Conservation (phyloP, 2,797 vertebrate species). For the Picus viridis region DNA sequence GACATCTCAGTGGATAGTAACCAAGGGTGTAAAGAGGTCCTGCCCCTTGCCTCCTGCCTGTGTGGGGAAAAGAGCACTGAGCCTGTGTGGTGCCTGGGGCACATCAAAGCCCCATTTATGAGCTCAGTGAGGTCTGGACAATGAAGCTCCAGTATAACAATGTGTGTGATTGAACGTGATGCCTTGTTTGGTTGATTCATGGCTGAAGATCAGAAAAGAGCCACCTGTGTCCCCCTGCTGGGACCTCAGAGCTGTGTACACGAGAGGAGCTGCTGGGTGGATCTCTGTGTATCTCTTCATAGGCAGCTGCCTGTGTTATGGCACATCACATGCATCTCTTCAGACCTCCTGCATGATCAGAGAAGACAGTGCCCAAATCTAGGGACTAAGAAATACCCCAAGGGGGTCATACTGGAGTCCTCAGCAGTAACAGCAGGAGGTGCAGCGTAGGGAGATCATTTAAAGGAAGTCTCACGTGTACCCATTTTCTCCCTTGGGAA, state of each 20-base stretch:
- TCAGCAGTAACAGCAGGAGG: not conserved
- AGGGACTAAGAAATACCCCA: not conserved
- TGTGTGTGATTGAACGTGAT: accelerated
- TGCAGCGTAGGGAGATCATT: not conserved
- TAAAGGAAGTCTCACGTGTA: accelerated
- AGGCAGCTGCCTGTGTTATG: not conserved
- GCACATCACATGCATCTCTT: accelerated
- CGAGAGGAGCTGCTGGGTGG: not conserved
- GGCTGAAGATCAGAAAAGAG: not conserved
- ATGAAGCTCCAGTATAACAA: not conserved
- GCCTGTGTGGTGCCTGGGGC: not conserved
- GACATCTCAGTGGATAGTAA: not conserved
- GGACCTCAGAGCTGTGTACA: accelerated
- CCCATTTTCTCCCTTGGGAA: not conserved
- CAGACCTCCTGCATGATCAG: accelerated
- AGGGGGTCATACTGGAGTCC: accelerated
- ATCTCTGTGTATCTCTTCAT: not conserved
- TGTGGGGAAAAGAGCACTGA: not conserved
- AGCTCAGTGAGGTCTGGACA: not conserved
- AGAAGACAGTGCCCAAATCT: not conserved
- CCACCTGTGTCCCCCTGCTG: not conserved
- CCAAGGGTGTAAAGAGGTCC: not conserved
- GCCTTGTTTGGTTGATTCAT: not conserved
- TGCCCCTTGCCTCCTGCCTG: not conserved
- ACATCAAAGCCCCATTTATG: not conserved